Conservation (phyloP, 2,113 vertebrate genomes). For the Oryzias woworae region DNA sequence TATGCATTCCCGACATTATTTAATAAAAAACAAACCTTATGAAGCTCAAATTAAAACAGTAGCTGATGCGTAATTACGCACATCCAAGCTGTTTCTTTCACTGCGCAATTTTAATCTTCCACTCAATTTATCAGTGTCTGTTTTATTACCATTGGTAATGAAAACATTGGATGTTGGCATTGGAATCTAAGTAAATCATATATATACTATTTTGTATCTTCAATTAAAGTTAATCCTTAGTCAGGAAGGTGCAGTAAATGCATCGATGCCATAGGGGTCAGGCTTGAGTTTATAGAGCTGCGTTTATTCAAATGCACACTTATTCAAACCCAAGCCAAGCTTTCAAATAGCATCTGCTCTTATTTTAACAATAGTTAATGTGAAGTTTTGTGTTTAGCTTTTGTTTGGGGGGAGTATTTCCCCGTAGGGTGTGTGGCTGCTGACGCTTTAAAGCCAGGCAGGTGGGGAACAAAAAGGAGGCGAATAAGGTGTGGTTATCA, state of each 20-base stretch:
- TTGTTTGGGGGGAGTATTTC: conserved; percentile 38
- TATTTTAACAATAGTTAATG: conserved; percentile 74
- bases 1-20: too few relatives aligned
- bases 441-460: conserved; percentile 13
- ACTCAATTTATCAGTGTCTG: too few relatives aligned
- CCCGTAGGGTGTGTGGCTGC: conserved; percentile 50
- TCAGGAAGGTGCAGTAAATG: conserved; percentile 35
- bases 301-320: conserved; percentile 25
- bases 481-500: neutral
- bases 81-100: too few relatives aligned
- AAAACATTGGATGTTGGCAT: too few relatives aligned
- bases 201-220: neutral
- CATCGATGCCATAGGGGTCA: conserved; percentile 41
- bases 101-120: too few relatives aligned
- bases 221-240: neutral
- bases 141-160: too few relatives aligned
- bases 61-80: conserved; percentile 50
- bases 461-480: conserved; percentile 19
- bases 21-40: too few relatives aligned
- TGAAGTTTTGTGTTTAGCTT: conserved; percentile 53
- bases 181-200: too few relatives aligned
- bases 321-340: conserved; percentile 80
- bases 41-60: too few relatives aligned
- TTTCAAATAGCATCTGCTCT: conserved; percentile 76
- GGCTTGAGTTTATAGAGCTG: conserved; percentile 34